Evolutionary conservation across 2,113 vertebrate genomes (phyloP).

Genomic region (Sinosuthora webbiana): DNA sequence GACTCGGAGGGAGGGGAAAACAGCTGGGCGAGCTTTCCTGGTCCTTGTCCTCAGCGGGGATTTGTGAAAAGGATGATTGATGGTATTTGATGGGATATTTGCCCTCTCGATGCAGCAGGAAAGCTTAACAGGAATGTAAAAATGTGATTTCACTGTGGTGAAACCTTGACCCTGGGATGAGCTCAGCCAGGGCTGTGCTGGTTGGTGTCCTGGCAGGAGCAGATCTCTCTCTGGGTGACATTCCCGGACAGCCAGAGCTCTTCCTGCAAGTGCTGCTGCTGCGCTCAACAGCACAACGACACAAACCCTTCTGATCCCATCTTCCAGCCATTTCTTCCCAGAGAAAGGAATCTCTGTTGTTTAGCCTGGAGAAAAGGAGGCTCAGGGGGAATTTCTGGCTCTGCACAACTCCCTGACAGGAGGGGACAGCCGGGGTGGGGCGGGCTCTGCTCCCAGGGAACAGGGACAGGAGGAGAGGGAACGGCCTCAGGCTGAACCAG

Average conservation of each 20-base stretch:
- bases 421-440: background rate
- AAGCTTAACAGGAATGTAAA: background rate
- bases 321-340: background rate
- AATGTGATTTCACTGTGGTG: background rate
- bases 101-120: background rate
- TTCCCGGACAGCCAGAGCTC: background rate
- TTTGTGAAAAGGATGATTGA: background rate
- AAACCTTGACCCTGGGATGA: background rate
- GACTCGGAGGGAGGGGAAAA: rapidly evolving
- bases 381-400: background rate
- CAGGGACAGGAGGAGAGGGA: background rate
- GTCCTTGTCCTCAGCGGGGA: background rate
- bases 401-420: background rate
- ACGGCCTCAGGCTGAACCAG: rapidly evolving
- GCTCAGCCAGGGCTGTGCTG: background rate
- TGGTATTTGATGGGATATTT: background rate
- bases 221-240: rapidly evolving
- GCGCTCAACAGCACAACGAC: background rate
- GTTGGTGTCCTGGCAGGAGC: background rate
- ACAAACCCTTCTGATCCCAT: background rate
- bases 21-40: background rate
- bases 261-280: background rate
- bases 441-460: background rate
- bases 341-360: background rate
- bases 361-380: background rate